Evolutionary conservation across 64 coral and sea anemone genomes (phyloP), one percentile per base, ranked within the genome.

Genomic region (Montipora efflorescens): DNA sequence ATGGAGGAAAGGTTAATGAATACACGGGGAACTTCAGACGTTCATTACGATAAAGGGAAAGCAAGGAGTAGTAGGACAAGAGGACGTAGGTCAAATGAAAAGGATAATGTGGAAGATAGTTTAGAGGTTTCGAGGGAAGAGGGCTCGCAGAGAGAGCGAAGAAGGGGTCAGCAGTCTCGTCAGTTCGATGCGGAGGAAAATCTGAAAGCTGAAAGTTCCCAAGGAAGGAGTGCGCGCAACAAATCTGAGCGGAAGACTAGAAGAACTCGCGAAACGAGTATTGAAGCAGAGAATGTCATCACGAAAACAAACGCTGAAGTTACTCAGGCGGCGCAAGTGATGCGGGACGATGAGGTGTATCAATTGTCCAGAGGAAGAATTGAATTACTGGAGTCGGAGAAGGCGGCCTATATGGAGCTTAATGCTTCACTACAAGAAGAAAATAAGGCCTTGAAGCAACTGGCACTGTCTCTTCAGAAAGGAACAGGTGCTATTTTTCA

Each of bases 371-470:
- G 77, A 84, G 90, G 90, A 76, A 50, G 94, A 50, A 90, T 95
- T 82, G 89, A 95, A 4, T 68, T 92, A 49, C 78, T 95, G n/a
- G 90, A 95, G 67, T 87, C 89, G 66, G 90, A 95, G 36, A 95
- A 92, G 69, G 48, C 25, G 57, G 94, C 94, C 6, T 80, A 92
- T 47, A 73, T 88, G 88, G 96, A 98, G 10, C 72, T 98, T n/a
- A 98, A 98, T 48, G 62, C 90, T 36, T 99, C 98, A n/a, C 48
- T 99, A 12, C 92, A 94, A 4, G 76, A 92, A 78, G 98, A 99
- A 80, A 99, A 99, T 53, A 92, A 73, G 76, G 95, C 89, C 69
- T 74, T 99, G 53, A 99, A 96, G 87, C 95, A 99, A 51, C 89
- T 95, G 44, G 71, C 87, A 3, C 76, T 89, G 3, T 96, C 98